Percentiles rank a stretch among this genome's conserved stretches.
phyloP scores from a whole-genome alignment of 1,140 invertebrate species.

The Cheumatopsyche charites region DNA sequence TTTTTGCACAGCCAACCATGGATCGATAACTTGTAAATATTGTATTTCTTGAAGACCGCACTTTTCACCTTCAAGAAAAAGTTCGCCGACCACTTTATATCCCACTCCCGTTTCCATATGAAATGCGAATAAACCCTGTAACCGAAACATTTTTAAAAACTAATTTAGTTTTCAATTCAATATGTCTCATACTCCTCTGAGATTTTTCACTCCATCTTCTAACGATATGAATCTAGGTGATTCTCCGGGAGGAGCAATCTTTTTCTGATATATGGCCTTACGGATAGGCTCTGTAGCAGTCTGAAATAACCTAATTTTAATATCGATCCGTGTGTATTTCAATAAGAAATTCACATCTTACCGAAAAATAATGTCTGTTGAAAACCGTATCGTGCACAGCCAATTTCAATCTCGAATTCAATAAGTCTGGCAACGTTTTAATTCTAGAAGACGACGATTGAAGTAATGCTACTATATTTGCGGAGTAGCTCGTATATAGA shows the following conservation, averaged over 20 bases:
- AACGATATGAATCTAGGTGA: slow-evolving; percentile 55
- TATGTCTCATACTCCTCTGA: slow-evolving; percentile 49
- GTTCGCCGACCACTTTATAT: slow-evolving; percentile 66
- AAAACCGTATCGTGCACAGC: slow-evolving; percentile 67
- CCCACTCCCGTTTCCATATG: slow-evolving; percentile 64
- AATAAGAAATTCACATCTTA: slow-evolving; percentile 46
- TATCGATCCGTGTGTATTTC: not conserved
- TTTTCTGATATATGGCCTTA: slow-evolving; percentile 59
- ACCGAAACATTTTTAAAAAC: not conserved
- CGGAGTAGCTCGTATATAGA: slow-evolving; percentile 60
- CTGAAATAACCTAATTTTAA: slow-evolving; percentile 49
- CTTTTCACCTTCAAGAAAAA: slow-evolving; percentile 69
- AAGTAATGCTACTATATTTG: slow-evolving; percentile 65
- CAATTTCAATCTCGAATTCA: slow-evolving; percentile 65
- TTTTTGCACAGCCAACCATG: slow-evolving; percentile 62
- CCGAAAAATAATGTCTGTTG: slow-evolving; percentile 68
- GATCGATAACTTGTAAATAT: slow-evolving; percentile 61
- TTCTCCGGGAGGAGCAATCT: slow-evolving; percentile 58
- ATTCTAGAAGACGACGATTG: slow-evolving; percentile 64
- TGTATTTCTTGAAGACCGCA: slow-evolving; percentile 68
- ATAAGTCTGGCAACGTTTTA: slow-evolving; percentile 60
- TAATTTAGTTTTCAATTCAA: not conserved
- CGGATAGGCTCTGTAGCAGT: slow-evolving; percentile 59
- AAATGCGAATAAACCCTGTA: slow-evolving; percentile 64
- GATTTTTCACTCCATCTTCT: slow-evolving; percentile 58